Evolutionary conservation across 2,888 invertebrate genomes (phyloP), one percentile per base, ranked within the genome.

Genomic region (Callosobruchus maculatus): DNA sequence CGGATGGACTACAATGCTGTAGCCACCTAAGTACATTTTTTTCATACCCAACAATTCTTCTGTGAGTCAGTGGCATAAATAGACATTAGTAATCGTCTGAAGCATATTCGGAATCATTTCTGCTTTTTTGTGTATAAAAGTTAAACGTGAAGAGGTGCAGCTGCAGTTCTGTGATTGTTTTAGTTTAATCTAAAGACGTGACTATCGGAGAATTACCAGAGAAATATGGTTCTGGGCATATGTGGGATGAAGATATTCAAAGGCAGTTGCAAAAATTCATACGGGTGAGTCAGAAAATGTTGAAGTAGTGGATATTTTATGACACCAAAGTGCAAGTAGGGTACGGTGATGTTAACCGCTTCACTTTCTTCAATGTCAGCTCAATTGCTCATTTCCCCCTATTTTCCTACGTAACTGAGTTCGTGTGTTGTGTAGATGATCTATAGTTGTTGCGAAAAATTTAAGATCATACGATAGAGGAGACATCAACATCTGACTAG

Each of bases 261-360:
- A 22, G 22, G 22, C 3, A 69, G 66, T 20, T 68, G 31, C 1
- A 75, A 75, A 68, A 49, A 71, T 68, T 71, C 74, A 18, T 74
- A 73, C 68, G 72, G 49, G 74, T 74, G 22, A 74, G 74, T 30
- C 2, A 49, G 1, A 49, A 49, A 7, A 49, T 49, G 13, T 49
- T 4, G 26, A 26, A 26, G n/a, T 26, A 26, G 3, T 26, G 26
- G 26, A 4, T 26, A 13, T 49, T 13, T 18, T n/a, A n/a, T n/a
- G n/a, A n/a, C n/a, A n/a, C n/a, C n/a, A n/a, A n/a, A n/a, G n/a
- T n/a, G n/a, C n/a, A n/a, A n/a, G n/a, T n/a, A n/a, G n/a, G n/a
- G n/a, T n/a, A n/a, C n/a, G n/a, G n/a, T n/a, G n/a, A n/a, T n/a
- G n/a, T n/a, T n/a, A n/a, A n/a, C n/a, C n/a, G n/a, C n/a, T n/a